A percentile compares a stretch with the other conserved stretches of the same genome.
phyloP scores from a whole-genome alignment of 2,797 vertebrate genomes.

The Mionectes olivaceus region DNA sequence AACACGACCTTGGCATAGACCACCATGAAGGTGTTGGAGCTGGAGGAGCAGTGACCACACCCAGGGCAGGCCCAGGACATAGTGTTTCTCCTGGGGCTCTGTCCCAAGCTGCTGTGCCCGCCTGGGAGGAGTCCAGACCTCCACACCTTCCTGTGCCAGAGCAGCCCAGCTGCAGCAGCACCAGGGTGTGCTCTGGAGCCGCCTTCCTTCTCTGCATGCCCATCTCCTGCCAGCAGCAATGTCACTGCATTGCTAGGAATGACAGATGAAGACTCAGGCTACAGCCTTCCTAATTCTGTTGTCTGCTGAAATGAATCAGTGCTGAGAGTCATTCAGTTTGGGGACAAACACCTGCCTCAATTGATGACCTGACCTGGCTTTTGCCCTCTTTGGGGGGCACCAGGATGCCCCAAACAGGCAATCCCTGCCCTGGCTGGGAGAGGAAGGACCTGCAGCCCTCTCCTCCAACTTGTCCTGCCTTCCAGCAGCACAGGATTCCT shows the following conservation, averaged over 20 bases:
- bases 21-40: not conserved
- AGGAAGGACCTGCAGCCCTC: not conserved
- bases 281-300: not conserved
- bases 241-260: not conserved
- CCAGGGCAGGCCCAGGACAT: not conserved
- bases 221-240: not conserved
- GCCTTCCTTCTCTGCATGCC: not conserved
- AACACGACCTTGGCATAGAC: not conserved
- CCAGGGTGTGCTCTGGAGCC: not conserved
- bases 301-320: not conserved
- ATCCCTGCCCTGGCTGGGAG: not conserved
- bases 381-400: not conserved
- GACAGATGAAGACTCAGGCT: not conserved
- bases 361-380: not conserved
- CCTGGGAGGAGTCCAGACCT: not conserved
- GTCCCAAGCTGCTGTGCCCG: not conserved
- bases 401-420: not conserved
- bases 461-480: not conserved
- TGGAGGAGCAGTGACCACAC: not conserved
- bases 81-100: not conserved
- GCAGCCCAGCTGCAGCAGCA: not conserved
- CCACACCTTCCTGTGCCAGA: not conserved
- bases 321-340: not conserved
- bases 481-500: not conserved
- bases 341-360: too few species aligned